phyloP scores from a whole-genome alignment of 2,888 invertebrate genomes.

The Oscheius sp. region DNA sequence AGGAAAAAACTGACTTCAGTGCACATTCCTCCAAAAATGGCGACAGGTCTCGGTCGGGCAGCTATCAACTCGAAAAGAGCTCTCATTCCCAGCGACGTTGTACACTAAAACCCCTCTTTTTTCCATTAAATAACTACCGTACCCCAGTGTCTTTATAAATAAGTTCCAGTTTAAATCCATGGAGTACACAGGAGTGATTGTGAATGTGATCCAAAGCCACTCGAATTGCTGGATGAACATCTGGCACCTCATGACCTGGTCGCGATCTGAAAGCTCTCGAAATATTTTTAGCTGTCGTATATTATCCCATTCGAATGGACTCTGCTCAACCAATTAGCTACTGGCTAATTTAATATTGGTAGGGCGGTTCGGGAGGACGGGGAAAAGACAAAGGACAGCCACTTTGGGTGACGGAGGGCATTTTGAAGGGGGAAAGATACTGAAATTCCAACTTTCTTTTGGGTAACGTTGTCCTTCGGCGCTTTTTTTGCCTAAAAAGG shows the following conservation, averaged over 20 bases:
- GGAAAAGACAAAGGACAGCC: not conserved
- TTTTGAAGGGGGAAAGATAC: too few relatives aligned
- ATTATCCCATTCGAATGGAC: not conserved
- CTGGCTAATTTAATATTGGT: slow-evolving; percentile 23
- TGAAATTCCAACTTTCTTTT: too few relatives aligned
- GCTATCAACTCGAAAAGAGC: slow-evolving; percentile 70
- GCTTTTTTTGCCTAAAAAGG: too few relatives aligned
- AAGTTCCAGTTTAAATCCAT: slow-evolving; percentile 65
- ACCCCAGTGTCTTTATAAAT: slow-evolving; percentile 69
- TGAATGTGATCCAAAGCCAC: slow-evolving; percentile 67
- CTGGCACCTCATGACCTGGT: slow-evolving; percentile 38
- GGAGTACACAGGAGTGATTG: slow-evolving; percentile 57
- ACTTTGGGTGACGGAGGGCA: not conserved
- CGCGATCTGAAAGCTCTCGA: slow-evolving; percentile 9
- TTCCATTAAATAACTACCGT: slow-evolving; percentile 3
- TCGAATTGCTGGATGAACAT: slow-evolving; percentile 61
- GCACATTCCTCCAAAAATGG: slow-evolving; percentile 71
- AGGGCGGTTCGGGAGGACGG: not conserved
- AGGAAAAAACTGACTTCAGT: slow-evolving; percentile 49
- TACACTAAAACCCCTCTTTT: slow-evolving; percentile 59
- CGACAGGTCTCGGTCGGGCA: slow-evolving; percentile 62
- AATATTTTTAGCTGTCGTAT: not conserved
- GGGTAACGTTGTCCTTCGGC: too few relatives aligned
- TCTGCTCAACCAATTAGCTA: slow-evolving; percentile 25
- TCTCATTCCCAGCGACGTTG: slow-evolving; percentile 71